Base-by-base conservation (phyloP, 2,113 vertebrate genomes). In the Trichechus manatus region DNA sequence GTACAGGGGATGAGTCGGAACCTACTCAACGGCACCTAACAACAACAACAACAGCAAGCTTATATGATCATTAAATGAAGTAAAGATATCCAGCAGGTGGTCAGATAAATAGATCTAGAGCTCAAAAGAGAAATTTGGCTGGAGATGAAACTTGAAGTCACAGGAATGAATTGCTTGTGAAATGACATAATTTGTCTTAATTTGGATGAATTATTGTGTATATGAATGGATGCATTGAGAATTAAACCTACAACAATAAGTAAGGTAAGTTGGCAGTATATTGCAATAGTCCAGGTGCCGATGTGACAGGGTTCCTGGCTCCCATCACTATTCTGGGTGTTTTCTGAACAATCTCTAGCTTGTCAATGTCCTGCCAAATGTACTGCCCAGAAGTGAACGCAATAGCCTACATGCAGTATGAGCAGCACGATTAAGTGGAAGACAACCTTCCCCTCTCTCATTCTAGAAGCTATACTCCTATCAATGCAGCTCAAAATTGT, bases 281-380 rank as follows among this genome's bases (percentile, higher is more conserved):
- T 8, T 29, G 66, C 70, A 11, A 19, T 7, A 36, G 31, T 59
- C 63, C 10, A 15, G 77, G 68, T 33, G 17, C 63, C 8, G 0
- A 0, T 0, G 61, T 22, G 7, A 1, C 13, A 10, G 75, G 3
- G 11, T 47, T 33, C 66, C 68, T 25, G 47, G 20, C 31, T 9
- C 64, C 33, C 11, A 39, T 68, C 68, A 39, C 9, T 2, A 29
- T 50, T 17, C 33, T 19, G 17, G 7, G 14, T 44, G 17, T 77
- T 61, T 87, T 68, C 78, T 68, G 59, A 87, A 42, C n/a, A 68
- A 50, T 70, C 64, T 77, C 42, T 27, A 70, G 66, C 61, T 87
- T 42, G 31, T 27, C 89, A 53, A 39, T 5, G 10, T 44, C 27
- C 66, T 81, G 59, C 59, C 23, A 44, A 56, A 27, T n/a, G 1